Evolutionary conservation across 2,888 invertebrate species (phyloP).

Genomic region (Caenorhabditis sp.): DNA sequence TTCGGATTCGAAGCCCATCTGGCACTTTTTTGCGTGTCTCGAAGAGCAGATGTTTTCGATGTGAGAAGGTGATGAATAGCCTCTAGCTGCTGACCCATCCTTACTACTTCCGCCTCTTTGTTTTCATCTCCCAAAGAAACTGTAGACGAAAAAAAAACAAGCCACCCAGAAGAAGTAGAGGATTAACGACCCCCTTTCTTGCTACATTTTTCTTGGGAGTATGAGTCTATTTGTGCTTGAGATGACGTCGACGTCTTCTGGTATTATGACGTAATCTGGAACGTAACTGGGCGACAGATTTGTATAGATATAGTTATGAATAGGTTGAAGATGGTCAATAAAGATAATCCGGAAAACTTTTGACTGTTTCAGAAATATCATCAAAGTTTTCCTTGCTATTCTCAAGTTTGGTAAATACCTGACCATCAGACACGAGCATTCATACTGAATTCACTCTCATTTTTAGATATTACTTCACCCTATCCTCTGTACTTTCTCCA

Average conservation of each 20-base stretch:
- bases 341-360: too few species aligned
- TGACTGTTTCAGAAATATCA: too few species aligned
- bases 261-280: constrained; percentile 17
- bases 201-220: constrained; percentile 3
- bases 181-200: constrained; percentile 20
- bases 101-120: neutral
- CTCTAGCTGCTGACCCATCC: constrained; percentile 14
- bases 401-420: too few species aligned
- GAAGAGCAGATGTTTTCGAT: constrained; percentile 27
- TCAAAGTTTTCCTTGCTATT: too few species aligned
- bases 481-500: neutral
- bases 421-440: too few species aligned
- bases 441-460: too few species aligned
- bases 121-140: neutral
- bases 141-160: constrained; percentile 7
- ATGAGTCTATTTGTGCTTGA: constrained; percentile 8
- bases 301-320: neutral
- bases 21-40: neutral
- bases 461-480: too few species aligned
- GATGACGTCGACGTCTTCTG: constrained; percentile 23
- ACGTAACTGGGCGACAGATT: neutral
- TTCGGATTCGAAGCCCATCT: neutral
- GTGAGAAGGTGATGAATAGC: constrained; percentile 31
- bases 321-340: neutral
- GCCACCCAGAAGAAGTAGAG: constrained; percentile 7